phyloP scores from a whole-genome alignment of 2,113 vertebrate genomes.

The Eptesicus fuscus region DNA sequence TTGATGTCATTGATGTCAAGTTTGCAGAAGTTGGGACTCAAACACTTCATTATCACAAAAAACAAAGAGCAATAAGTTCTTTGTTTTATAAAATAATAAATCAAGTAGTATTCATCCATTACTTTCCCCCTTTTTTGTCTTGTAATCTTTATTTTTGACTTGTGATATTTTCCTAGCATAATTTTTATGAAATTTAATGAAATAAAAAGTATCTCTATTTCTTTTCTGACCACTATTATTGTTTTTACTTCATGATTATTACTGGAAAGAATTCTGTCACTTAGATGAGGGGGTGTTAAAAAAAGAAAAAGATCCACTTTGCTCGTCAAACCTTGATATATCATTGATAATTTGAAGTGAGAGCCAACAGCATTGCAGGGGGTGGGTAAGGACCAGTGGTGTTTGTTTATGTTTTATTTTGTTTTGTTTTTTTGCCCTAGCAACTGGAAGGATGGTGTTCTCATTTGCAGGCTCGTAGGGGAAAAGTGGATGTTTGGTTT shows the following conservation, averaged over 20 bases:
- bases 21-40: not conserved
- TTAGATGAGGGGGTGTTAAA: not conserved
- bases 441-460: not conserved
- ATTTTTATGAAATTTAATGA: not conserved
- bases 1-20: not conserved
- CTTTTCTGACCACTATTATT: not conserved
- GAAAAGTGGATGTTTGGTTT: not conserved
- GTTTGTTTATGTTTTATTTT: not conserved
- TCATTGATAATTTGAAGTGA: not conserved
- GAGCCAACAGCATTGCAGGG: not conserved
- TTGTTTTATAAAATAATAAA: not conserved
- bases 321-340: not conserved
- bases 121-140: not conserved
- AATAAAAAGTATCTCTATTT: not conserved
- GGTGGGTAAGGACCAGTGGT: not conserved
- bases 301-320: not conserved
- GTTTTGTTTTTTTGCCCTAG: not conserved
- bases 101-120: not conserved
- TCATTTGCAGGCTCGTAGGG: not conserved
- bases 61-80: not conserved
- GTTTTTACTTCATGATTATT: not conserved
- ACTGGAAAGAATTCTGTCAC: not conserved
- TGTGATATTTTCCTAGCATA: not conserved
- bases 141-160: not conserved
- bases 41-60: not conserved